Conservation (phyloP, 2,797 vertebrate species). For the Phrynocephalus forsythii region DNA sequence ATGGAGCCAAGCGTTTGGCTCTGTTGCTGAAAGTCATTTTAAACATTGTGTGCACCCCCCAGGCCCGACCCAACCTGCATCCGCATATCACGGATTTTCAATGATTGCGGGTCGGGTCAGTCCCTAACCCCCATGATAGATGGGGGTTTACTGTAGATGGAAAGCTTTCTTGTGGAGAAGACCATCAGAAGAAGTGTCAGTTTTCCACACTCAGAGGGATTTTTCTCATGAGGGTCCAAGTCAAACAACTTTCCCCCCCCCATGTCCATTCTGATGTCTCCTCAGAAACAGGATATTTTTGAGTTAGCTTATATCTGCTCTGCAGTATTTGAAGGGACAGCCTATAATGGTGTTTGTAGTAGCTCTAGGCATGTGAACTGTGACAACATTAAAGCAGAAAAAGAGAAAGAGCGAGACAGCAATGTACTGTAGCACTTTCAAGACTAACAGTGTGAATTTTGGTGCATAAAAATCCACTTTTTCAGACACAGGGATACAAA, state of each 20-base stretch:
- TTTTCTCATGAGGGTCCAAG: background rate
- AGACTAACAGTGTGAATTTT: too few relatives aligned
- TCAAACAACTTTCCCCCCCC: background rate
- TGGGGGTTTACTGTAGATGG: background rate
- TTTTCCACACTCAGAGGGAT: background rate
- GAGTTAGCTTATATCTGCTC: background rate
- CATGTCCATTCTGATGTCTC: constrained; percentile 2
- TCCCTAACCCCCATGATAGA: too few relatives aligned
- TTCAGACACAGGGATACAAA: too few relatives aligned
- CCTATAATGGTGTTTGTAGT: background rate
- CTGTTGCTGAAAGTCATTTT: too few relatives aligned
- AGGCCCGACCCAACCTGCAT: too few relatives aligned
- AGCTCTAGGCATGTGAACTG: background rate
- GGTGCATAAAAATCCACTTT: too few relatives aligned
- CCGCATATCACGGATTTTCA: too few relatives aligned
- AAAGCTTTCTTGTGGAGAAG: background rate
- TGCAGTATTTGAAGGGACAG: background rate
- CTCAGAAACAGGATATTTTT: background rate
- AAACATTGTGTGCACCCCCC: too few relatives aligned
- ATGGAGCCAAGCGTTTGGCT: too few relatives aligned
- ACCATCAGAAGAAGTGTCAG: background rate
- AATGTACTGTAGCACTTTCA: too few relatives aligned
- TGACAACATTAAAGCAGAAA: background rate
- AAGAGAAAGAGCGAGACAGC: background rate
- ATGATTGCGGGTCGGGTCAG: too few relatives aligned